These are phyloP conservation scores for Latrodectus hesperus DNA, from an alignment of 2,888 invertebrate species.

Conservation along the genomic window DNA sequence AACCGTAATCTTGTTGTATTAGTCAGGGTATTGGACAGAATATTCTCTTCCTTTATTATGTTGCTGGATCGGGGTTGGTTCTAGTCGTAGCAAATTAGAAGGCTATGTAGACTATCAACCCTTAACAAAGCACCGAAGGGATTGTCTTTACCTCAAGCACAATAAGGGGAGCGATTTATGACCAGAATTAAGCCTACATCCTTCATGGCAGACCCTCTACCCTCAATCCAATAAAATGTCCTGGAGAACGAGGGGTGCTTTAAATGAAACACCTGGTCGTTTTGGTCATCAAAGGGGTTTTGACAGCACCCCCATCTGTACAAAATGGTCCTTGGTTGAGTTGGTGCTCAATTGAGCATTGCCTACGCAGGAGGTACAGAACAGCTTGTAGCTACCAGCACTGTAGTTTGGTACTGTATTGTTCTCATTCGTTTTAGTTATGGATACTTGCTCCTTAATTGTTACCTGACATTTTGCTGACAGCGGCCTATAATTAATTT, in stretches of 20 bases:
- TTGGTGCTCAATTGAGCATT: constrained; percentile 55
- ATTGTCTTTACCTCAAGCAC: constrained; percentile 36
- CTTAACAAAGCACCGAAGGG: constrained; percentile 28
- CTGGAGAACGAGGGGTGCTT: not conserved
- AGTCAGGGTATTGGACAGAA: too few relatives aligned
- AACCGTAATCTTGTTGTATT: too few relatives aligned
- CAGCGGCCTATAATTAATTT: too few relatives aligned
- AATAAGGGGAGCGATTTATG: constrained; percentile 59
- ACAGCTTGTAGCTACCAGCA: constrained; percentile 4
- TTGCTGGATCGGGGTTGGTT: not conserved
- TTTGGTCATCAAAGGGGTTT: constrained; percentile 48
- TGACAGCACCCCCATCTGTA: constrained; percentile 11
- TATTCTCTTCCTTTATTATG: constrained; percentile 12
- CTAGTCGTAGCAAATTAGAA: not conserved
- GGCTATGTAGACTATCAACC: not conserved
- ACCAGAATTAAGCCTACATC: constrained; percentile 48
- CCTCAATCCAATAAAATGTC: constrained; percentile 43
- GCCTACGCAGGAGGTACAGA: not conserved
- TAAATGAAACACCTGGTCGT: constrained; percentile 57
- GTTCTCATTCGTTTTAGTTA: too few relatives aligned
- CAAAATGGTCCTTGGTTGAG: constrained; percentile 33
- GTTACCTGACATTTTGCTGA: too few relatives aligned
- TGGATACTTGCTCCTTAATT: too few relatives aligned
- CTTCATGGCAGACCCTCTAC: constrained; percentile 15
- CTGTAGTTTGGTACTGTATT: not conserved